Percentiles rank a stretch among this genome's conserved stretches.
Conservation (phyloP, 2,113 vertebrate species). For the Pipa parva region DNA sequence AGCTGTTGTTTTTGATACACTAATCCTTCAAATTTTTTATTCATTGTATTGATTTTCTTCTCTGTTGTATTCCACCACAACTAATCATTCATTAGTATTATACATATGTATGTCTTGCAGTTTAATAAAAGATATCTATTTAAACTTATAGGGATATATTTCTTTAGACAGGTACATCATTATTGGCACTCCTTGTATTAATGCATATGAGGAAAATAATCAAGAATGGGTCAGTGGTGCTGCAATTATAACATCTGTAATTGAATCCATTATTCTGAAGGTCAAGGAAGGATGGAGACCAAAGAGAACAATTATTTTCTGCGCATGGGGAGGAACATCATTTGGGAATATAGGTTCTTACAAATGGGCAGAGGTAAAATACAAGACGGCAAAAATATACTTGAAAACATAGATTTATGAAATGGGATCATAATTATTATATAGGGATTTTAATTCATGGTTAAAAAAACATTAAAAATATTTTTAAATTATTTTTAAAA, state of each 20-base stretch:
- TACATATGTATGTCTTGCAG: too few species aligned
- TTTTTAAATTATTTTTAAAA: too few species aligned
- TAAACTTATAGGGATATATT: background rate
- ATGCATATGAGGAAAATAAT: constrained; percentile 46
- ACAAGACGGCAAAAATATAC: fast-evolving
- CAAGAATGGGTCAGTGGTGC: constrained; percentile 72
- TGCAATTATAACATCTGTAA: constrained; percentile 76
- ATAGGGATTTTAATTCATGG: too few species aligned
- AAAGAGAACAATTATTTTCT: constrained; percentile 79
- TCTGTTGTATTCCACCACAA: too few species aligned
- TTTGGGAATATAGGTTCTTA: constrained; percentile 85
- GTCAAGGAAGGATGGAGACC: constrained; percentile 79
- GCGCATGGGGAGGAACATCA: constrained; percentile 81
- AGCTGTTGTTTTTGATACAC: too few species aligned
- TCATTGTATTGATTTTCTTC: too few species aligned
- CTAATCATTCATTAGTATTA: too few species aligned
- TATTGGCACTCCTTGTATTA: constrained; percentile 74
- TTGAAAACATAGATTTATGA: too few species aligned
- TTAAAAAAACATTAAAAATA: too few species aligned
- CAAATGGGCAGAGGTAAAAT: constrained; percentile 89
- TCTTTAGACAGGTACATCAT: constrained; percentile 81
- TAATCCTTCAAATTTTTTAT: too few species aligned
- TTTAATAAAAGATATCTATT: too few species aligned
- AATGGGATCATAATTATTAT: too few species aligned
- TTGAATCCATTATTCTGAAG: constrained; percentile 69